These are phyloP conservation scores for Aplysina aerophoba DNA, from an alignment of 37 sponge, comb jelly and placozoan species.

Conservation along the genomic window DNA sequence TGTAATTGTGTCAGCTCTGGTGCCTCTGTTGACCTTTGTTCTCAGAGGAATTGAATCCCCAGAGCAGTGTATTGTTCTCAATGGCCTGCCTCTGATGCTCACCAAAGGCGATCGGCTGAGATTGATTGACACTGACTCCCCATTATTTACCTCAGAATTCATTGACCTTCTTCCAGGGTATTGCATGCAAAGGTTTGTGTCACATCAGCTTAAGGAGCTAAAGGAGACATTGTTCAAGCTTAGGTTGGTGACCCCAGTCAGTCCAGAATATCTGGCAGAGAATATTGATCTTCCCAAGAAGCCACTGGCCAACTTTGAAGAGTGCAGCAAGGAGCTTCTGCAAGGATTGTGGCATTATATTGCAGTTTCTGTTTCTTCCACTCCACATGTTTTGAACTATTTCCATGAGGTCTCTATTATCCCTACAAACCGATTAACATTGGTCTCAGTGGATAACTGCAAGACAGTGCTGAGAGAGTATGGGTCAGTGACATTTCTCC, in stretches of 20 bases:
- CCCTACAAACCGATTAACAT: not conserved
- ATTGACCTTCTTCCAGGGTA: not conserved
- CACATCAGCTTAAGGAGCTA: not conserved
- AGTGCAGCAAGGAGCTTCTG: not conserved
- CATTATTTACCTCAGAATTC: not conserved
- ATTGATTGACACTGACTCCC: not conserved
- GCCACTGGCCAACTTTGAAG: not conserved
- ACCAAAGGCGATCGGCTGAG: slow-evolving; percentile 1
- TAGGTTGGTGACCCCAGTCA: slow-evolving; percentile 13
- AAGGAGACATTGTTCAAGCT: not conserved
- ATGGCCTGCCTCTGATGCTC: slow-evolving; percentile 41
- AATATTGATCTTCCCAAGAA: slow-evolving; percentile 33
- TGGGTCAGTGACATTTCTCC: not conserved
- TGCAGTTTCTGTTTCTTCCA: not conserved
- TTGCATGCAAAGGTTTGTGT: not conserved
- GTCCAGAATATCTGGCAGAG: slow-evolving; percentile 34
- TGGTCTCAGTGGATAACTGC: not conserved
- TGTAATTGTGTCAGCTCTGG: slow-evolving; percentile 34
- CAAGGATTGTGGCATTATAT: not conserved
- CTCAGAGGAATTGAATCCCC: not conserved
- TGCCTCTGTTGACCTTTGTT: slow-evolving; percentile 14
- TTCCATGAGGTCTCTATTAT: not conserved
- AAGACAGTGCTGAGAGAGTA: slow-evolving; percentile 17
- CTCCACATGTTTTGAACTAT: not conserved
- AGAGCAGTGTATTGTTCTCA: not conserved